Percentiles rank a stretch among this genome's conserved stretches.
Evolutionary conservation across 1,140 invertebrate species (phyloP).

Genomic region (Sarcophaga peregrina): DNA sequence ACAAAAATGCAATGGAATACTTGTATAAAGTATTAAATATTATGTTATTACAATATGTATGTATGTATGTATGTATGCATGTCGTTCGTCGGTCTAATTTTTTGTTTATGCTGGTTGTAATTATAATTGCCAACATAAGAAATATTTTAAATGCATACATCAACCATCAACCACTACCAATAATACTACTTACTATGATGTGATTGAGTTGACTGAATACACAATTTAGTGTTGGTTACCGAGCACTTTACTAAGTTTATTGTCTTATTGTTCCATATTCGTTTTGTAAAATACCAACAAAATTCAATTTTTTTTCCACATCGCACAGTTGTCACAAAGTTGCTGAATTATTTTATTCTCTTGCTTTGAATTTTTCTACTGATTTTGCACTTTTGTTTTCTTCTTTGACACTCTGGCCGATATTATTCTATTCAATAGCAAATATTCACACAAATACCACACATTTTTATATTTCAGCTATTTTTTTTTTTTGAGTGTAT

Average conservation of each 20-base stretch:
- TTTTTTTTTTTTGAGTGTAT: neutral
- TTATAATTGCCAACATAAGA: neutral
- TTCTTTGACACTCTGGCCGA: neutral
- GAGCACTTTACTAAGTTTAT: conserved; percentile 22
- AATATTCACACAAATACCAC: neutral
- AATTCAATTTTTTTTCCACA: neutral
- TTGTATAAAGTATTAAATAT: no score
- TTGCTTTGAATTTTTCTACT: neutral
- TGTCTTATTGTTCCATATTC: conserved; percentile 29
- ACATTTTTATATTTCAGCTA: neutral
- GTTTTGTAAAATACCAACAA: conserved; percentile 28
- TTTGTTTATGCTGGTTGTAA: neutral
- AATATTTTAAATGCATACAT: neutral
- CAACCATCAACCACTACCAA: neutral
- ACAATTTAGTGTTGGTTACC: neutral
- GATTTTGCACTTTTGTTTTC: neutral
- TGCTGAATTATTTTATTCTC: conserved; percentile 22
- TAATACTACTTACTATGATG: neutral
- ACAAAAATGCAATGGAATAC: no score
- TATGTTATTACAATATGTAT: no score
- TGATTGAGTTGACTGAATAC: neutral
- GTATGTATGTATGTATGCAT: no score
- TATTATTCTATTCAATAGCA: neutral
- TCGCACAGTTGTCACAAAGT: conserved; percentile 18
- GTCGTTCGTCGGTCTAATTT: no score